These are phyloP conservation scores for Globodera rostochiensis DNA, from an alignment of 1,140 invertebrate genomes.

Conservation along the genomic window DNA sequence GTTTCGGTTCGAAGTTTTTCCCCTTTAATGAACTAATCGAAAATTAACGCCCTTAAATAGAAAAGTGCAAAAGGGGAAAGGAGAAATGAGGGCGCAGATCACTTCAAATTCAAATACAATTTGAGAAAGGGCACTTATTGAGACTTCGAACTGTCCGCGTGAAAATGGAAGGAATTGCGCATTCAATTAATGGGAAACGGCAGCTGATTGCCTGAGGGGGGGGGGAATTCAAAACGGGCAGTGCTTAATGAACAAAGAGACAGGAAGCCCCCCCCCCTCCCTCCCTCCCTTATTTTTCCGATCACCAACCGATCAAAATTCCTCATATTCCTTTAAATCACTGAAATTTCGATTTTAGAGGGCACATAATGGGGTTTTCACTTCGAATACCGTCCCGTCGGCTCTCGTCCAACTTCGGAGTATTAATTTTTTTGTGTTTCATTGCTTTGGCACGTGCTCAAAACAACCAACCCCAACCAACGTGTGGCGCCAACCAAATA, in stretches of 20 bases:
- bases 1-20: background rate
- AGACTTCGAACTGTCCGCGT: background rate
- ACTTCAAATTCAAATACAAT: conserved; percentile 9
- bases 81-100: background rate
- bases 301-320: too few species aligned
- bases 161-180: background rate
- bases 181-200: background rate
- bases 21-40: background rate
- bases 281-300: background rate
- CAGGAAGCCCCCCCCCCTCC: too few species aligned
- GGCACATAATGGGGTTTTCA: background rate
- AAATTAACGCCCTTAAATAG: background rate
- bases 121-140: conserved; percentile 10
- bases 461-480: conserved; percentile 48
- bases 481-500: conserved; percentile 51
- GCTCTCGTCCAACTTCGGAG: background rate
- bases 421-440: background rate
- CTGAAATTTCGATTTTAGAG: background rate
- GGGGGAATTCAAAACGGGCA: too few species aligned
- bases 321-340: too few species aligned
- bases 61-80: conserved; percentile 5
- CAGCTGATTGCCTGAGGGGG: background rate
- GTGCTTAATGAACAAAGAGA: background rate
- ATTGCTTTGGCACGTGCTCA: background rate
- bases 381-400: background rate